phyloP scores from a whole-genome alignment of 2,797 vertebrate species.

The Streptopelia turtur region DNA sequence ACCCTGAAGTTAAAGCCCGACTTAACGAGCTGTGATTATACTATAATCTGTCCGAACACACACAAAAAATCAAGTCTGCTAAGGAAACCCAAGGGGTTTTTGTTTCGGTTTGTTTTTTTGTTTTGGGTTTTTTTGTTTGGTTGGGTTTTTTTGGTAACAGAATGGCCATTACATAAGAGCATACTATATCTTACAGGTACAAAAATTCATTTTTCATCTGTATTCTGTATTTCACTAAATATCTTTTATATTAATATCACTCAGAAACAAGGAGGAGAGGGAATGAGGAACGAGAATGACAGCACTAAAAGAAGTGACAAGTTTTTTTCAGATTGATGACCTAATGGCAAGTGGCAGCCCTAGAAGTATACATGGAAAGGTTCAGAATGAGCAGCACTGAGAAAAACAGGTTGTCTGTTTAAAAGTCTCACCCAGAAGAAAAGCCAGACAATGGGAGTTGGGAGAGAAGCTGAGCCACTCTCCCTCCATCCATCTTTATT shows the following conservation, averaged over 20 bases:
- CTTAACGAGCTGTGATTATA: background rate
- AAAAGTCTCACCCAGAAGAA: background rate
- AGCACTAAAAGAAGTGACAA: background rate
- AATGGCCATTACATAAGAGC: too few species aligned
- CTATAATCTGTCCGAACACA: background rate
- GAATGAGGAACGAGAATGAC: background rate
- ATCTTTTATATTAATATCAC: background rate
- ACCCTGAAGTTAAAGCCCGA: background rate
- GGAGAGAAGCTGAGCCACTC: background rate
- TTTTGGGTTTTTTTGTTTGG: too few species aligned
- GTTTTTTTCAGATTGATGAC: background rate
- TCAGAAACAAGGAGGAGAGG: background rate
- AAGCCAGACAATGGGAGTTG: background rate
- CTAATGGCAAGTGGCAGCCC: background rate
- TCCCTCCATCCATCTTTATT: background rate
- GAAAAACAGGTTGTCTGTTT: background rate
- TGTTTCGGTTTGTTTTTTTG: too few species aligned
- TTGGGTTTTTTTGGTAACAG: background rate
- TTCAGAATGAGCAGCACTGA: background rate
- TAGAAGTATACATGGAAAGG: background rate
- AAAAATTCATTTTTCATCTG: background rate
- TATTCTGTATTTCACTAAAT: background rate
- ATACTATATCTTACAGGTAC: background rate
- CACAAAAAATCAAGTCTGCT: background rate
- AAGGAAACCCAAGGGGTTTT: background rate